Evolutionary conservation across 2,888 invertebrate genomes (phyloP), one percentile per base, ranked within the genome.

Genomic region (Alloscopus bannaensis): DNA sequence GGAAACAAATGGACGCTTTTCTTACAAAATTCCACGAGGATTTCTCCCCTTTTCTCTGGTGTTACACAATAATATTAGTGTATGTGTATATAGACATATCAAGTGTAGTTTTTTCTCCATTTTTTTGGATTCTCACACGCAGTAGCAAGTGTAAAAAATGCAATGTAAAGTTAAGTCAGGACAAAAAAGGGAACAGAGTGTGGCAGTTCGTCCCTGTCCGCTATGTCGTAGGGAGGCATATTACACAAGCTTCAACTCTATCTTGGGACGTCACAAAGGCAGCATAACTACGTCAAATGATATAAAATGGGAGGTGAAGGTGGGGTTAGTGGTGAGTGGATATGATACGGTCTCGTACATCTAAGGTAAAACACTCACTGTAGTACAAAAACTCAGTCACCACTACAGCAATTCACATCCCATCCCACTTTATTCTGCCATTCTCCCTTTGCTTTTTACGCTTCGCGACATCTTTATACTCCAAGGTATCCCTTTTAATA

Each of bases 1-100:
- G 70, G 66, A 73, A 65, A 80, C 75, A 76, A 80, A 80, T 76
- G 80, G 73, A 62, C 36, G 47, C 55, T 59, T 65, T 40, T 59
- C 45, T 22, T 64, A n/a, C 20, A 29, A 69, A 42, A 62, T n/a
- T 52, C 40, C 73, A 26, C 28, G 42, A 22, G 55, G 42, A 64
- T 70, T 64, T 76, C 42, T 42, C 20, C 29, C 29, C 22, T 29
- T 52, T 47, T 13, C n/a, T 13, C 18, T 47, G 4, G n/a, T 22
- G 20, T 22, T 62, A n/a, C 29, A 42, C 45, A 64, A 60, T 40
- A 45, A n/a, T 64, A 28, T 28, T 64, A 26, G 42, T 26, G 18
- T 52, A 52, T 52, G 52, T 24, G n/a, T n/a, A n/a, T n/a, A n/a
- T n/a, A n/a, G n/a, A n/a, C n/a, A n/a, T n/a, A n/a, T n/a, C n/a